These are phyloP conservation scores for Seira musarum DNA, from an alignment of 2,888 invertebrate species.

Conservation along the genomic window DNA sequence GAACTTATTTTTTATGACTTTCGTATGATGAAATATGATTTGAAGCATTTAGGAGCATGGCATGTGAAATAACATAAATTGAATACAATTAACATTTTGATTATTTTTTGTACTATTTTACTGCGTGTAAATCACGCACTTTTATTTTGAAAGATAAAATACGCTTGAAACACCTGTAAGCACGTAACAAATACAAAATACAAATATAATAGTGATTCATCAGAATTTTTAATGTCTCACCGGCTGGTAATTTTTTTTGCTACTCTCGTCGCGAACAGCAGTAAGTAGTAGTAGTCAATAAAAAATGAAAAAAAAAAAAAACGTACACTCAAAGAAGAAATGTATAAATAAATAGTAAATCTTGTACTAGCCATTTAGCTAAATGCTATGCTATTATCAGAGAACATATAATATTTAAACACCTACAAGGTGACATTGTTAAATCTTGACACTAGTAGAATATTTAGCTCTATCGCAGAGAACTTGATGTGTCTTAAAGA, in stretches of 20 bases:
- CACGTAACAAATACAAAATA: slow-evolving; percentile 64
- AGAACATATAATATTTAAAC: background rate
- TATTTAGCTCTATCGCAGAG: background rate
- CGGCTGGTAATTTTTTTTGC: slow-evolving; percentile 43
- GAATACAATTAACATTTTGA: background rate
- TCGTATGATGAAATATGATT: too few species aligned
- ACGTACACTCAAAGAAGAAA: slow-evolving; percentile 28
- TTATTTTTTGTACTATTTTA: slow-evolving; percentile 51
- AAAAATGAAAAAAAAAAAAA: slow-evolving; percentile 55
- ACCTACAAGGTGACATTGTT: background rate
- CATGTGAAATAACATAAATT: too few species aligned
- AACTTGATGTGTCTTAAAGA: background rate
- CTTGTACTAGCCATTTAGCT: slow-evolving; percentile 9
- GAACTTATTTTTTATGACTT: too few species aligned
- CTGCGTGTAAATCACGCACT: slow-evolving; percentile 44
- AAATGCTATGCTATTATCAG: background rate
- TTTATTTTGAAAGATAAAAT: slow-evolving; percentile 48
- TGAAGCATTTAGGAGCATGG: too few species aligned
- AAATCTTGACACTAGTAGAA: slow-evolving; percentile 4
- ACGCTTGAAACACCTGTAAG: slow-evolving; percentile 53
- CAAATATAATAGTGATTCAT: slow-evolving; percentile 59
- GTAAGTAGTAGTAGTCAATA: slow-evolving; percentile 48
- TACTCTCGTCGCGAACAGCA: slow-evolving; percentile 55
- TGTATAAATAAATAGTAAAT: slow-evolving; percentile 9
- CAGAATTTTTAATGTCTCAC: slow-evolving; percentile 51